Conservation (phyloP, 2,113 vertebrate genomes). For the Hydrolagus affinis region DNA sequence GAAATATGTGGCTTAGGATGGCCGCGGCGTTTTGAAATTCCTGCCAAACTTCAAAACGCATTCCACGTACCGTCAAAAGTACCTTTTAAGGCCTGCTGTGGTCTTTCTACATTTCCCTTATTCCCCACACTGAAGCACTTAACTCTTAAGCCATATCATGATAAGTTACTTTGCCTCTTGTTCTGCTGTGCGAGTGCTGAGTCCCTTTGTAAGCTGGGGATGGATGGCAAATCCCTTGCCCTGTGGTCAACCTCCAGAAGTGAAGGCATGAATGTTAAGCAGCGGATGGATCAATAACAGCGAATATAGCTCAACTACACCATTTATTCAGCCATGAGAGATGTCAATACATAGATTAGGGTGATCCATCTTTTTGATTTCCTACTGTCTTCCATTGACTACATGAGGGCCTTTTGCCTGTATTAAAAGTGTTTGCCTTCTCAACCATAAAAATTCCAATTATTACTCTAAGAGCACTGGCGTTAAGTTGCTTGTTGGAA, state of each 20-base stretch:
- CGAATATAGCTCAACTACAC: constrained; percentile 94
- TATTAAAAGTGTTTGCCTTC: constrained; percentile 83
- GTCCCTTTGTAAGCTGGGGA: constrained; percentile 55
- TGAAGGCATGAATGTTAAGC: constrained; percentile 84
- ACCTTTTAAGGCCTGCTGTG: constrained; percentile 17
- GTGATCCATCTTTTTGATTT: constrained; percentile 95
- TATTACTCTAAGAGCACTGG: constrained; percentile 72
- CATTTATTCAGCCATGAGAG: constrained; percentile 96
- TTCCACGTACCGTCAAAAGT: constrained; percentile 5
- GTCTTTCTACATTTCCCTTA: constrained; percentile 39
- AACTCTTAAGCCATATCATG: constrained; percentile 47
- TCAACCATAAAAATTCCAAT: constrained; percentile 84
- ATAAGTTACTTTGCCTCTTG: constrained; percentile 56
- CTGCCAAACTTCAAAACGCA: background rate
- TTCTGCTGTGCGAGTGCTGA: constrained; percentile 53
- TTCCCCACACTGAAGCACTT: constrained; percentile 46
- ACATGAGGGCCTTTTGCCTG: constrained; percentile 67
- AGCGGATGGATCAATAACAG: constrained; percentile 79
- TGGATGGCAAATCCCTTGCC: constrained; percentile 66
- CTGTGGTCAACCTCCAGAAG: constrained; percentile 72
- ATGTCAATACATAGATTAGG: constrained; percentile 95
- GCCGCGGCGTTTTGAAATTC: background rate
- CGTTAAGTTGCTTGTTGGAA: constrained; percentile 62
- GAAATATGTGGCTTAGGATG: constrained; percentile 7
- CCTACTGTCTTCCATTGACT: constrained; percentile 74